phyloP scores from a whole-genome alignment of 1,140 invertebrate genomes.

The Trypoxylus dichotomus region DNA sequence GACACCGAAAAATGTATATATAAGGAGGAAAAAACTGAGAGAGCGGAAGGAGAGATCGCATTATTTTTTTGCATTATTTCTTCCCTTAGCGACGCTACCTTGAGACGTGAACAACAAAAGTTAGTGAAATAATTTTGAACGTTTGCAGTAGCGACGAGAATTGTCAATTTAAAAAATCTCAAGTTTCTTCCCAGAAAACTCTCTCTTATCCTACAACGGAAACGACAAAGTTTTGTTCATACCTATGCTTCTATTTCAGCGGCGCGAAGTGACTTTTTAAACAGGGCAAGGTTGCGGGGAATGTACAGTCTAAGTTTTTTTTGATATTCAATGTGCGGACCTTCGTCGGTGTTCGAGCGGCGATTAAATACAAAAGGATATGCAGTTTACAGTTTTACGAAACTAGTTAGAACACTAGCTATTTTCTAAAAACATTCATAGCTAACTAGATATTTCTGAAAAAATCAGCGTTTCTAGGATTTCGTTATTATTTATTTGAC shows the following conservation, averaged over 20 bases:
- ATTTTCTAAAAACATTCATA: too few species aligned
- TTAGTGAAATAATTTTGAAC: slow-evolving; percentile 20
- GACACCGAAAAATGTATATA: slow-evolving; percentile 25
- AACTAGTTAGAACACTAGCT: too few species aligned
- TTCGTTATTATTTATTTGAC: too few species aligned
- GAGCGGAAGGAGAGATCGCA: neutral
- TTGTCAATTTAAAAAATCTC: slow-evolving; percentile 14
- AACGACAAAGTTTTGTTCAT: neutral
- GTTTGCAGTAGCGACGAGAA: slow-evolving; percentile 5
- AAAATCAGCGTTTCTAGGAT: too few species aligned
- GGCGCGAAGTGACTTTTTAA: too few species aligned
- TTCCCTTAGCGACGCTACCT: neutral
- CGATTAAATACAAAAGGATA: too few species aligned
- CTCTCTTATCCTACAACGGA: neutral
- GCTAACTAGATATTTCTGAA: too few species aligned
- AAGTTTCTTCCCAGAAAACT: neutral
- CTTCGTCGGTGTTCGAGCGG: too few species aligned
- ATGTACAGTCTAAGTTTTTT: too few species aligned
- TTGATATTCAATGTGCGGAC: too few species aligned
- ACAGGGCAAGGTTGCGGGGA: too few species aligned
- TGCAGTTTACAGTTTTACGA: too few species aligned
- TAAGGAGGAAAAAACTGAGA: neutral
- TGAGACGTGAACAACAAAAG: slow-evolving; percentile 8
- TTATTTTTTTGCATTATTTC: slow-evolving; percentile 21
- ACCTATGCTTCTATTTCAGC: neutral